Evolutionary conservation across 64 coral and sea anemone species (phyloP), one percentile per base, ranked within the genome.

Genomic region (Montipora capricornis): DNA sequence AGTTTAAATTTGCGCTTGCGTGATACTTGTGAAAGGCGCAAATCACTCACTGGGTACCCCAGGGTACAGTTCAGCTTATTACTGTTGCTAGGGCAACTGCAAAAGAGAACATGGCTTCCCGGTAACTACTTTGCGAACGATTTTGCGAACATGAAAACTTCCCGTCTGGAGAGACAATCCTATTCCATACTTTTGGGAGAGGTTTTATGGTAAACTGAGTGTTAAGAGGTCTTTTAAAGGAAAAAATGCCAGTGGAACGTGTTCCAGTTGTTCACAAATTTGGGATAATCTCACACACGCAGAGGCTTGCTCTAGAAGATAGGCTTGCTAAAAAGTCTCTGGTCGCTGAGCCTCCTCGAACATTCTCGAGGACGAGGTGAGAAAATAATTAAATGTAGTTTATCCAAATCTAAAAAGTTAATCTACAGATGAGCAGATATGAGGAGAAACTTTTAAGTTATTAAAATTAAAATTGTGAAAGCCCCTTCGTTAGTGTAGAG

Each of bases 201-300:
- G 37, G 37, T 37, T 46, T 2, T 66, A 20, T 10, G 19, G 61
- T 46, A 1, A 19, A 49, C 10, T 51, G 45, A 70, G 19, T 9
- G 7, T 29, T 8, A 20, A 61, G 11, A 26, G 29, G 19, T 13
- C 45, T 8, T 71, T 57, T 49, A 3, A 45, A 49, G 44, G 19
- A 11, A 26, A 89, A 13, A 89, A 98, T 98, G 97, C 97, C 97
- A 1, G 90, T 98, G 3, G 91, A 98, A 58, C 90, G 91, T 17
- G 94, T 92, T 12, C 90, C 87, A 76, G 97, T 98, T 4, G 97
- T 95, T 15, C 97, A 98, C 74, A 98, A 98, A 76, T 98, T 98
- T 89, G 97, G 97, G 4, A 98, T 98, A 7, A 98, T 98, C 78
- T 98, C 97, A 14, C 97, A 98, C 37, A 96, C 91, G 55, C 97